Conservation (phyloP, 2,113 vertebrate species). For the Turdus rufiventris region DNA sequence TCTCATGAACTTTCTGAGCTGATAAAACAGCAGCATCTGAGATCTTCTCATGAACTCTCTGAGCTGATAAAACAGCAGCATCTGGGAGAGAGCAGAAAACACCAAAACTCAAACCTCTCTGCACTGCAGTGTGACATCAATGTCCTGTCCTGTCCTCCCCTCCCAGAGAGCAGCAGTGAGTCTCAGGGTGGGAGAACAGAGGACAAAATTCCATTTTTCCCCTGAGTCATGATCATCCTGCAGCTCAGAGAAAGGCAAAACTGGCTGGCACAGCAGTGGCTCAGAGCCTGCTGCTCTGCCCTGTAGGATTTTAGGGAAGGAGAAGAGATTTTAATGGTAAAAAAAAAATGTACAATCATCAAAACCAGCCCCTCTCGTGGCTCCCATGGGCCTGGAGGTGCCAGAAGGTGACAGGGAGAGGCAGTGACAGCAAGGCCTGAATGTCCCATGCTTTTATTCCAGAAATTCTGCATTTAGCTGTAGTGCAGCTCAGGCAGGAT, state of each 20-base stretch:
- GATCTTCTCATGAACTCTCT: background rate
- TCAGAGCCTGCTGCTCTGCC: background rate
- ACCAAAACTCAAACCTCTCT: background rate
- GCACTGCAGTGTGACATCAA: background rate
- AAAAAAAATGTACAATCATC: background rate
- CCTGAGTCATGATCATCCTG: background rate
- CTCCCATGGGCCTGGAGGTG: background rate
- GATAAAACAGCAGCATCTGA: background rate
- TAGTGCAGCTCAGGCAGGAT: background rate
- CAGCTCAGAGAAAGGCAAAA: background rate
- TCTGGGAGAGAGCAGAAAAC: background rate
- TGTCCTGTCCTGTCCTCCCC: background rate
- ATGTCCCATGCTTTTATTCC: background rate
- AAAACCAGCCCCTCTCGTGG: fast-evolving
- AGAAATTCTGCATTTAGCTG: background rate
- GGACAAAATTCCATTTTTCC: background rate
- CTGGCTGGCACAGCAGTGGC: background rate
- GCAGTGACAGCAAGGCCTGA: background rate
- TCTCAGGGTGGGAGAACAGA: background rate
- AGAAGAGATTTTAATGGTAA: background rate
- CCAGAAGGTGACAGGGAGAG: background rate
- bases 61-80: background rate
- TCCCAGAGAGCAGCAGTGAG: background rate
- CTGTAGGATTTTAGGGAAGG: background rate
- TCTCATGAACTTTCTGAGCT: background rate